These are phyloP conservation scores for Teleogryllus oceanicus DNA, from an alignment of 2,888 invertebrate genomes.

Conservation along the genomic window DNA sequence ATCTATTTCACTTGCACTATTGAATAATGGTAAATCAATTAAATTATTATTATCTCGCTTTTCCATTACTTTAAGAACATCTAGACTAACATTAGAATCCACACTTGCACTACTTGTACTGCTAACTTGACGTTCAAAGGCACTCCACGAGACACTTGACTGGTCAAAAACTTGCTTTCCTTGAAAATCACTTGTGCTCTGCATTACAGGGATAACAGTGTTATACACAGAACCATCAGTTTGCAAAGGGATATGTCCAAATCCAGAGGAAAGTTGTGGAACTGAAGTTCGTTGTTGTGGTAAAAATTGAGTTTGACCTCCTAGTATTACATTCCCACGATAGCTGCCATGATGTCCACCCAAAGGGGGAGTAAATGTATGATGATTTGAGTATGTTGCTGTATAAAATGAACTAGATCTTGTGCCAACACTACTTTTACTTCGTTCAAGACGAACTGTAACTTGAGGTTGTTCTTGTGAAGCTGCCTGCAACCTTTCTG, in stretches of 20 bases:
- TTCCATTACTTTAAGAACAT: conserved; percentile 49
- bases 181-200: neutral
- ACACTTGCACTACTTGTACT: neutral
- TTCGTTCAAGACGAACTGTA: conserved; percentile 18
- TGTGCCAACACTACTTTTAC: conserved; percentile 5
- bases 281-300: neutral
- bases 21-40: conserved; percentile 55
- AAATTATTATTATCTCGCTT: conserved; percentile 55
- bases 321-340: neutral
- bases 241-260: neutral
- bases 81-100: conserved; percentile 39
- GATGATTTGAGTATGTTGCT: neutral
- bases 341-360: neutral
- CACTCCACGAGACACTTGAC: no score
- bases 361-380: neutral
- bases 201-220: neutral
- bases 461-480: conserved; percentile 1
- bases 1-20: conserved; percentile 37
- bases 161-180: neutral
- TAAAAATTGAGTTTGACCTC: neutral
- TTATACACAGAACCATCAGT: neutral
- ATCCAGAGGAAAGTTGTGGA: neutral
- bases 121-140: neutral
- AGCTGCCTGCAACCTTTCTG: conserved; percentile 11
- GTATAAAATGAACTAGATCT: conserved; percentile 9